These are phyloP conservation scores for Tetranychus urticae DNA, from an alignment of 1,140 invertebrate genomes.

Conservation along the genomic window DNA sequence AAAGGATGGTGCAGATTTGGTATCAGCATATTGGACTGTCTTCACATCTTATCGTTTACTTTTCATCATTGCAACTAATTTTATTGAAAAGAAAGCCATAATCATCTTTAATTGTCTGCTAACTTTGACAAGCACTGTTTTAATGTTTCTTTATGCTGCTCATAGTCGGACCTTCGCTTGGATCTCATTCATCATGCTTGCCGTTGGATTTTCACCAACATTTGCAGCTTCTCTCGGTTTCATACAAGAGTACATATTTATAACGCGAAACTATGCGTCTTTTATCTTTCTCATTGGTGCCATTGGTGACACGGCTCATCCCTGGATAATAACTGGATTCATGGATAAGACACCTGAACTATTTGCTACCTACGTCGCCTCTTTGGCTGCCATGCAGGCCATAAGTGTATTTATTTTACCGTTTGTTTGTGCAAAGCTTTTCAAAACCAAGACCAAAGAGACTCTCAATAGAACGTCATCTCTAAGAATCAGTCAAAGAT, in stretches of 20 bases:
- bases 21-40: neutral
- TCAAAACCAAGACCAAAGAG: neutral
- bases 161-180: neutral
- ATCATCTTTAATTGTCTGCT: neutral
- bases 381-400: neutral
- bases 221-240: neutral
- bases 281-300: neutral
- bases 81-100: neutral
- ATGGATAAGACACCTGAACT: neutral
- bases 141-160: neutral
- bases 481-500: no score
- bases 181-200: neutral
- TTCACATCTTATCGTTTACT: neutral
- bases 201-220: neutral
- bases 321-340: neutral
- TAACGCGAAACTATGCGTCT: no score
- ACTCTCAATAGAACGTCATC: neutral
- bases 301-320: neutral
- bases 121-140: neutral
- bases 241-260: no score
- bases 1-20: neutral
- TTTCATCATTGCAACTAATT: neutral
- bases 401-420: neutral
- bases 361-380: neutral
- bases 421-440: neutral